Evolutionary conservation across 2,797 vertebrate genomes (phyloP).

Genomic region (Ispidina lecontei): DNA sequence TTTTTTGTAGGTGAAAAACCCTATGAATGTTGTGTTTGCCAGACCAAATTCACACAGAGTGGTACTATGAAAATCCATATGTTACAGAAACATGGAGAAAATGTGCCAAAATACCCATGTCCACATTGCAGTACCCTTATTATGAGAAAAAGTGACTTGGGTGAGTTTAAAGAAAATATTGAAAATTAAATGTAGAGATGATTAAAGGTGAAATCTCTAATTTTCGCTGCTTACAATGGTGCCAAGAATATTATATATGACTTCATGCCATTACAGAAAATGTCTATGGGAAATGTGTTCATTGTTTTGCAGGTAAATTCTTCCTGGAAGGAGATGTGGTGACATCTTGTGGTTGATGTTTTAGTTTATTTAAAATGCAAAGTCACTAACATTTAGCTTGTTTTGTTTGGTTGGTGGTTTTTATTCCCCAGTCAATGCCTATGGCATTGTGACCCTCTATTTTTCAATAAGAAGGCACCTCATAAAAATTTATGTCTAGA

Average conservation of each 20-base stretch:
- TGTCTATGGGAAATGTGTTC: neutral
- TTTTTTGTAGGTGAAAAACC: conserved; percentile 71
- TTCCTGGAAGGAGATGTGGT: conserved; percentile 23
- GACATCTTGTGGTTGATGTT: conserved; percentile 70
- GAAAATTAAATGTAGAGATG: neutral
- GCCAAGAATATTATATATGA: neutral
- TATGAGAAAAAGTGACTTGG: conserved; percentile 71
- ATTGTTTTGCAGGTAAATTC: neutral
- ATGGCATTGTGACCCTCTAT: neutral
- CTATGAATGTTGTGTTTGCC: conserved; percentile 69
- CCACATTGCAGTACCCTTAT: conserved; percentile 53
- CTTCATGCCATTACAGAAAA: neutral
- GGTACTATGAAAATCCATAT: conserved; percentile 74
- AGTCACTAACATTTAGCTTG: neutral
- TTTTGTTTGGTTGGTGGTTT: neutral
- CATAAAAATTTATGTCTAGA: neutral
- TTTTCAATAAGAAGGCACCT: neutral
- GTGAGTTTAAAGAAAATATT: conserved; percentile 47
- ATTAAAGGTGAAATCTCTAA: neutral
- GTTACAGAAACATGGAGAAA: conserved; percentile 70
- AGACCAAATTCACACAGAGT: conserved; percentile 72
- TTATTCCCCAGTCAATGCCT: neutral
- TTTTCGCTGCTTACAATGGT: neutral
- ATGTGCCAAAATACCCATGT: conserved; percentile 69
- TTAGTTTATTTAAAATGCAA: neutral